Base-by-base conservation (phyloP, 2,113 vertebrate species). In the Bagarius yarrelli region DNA sequence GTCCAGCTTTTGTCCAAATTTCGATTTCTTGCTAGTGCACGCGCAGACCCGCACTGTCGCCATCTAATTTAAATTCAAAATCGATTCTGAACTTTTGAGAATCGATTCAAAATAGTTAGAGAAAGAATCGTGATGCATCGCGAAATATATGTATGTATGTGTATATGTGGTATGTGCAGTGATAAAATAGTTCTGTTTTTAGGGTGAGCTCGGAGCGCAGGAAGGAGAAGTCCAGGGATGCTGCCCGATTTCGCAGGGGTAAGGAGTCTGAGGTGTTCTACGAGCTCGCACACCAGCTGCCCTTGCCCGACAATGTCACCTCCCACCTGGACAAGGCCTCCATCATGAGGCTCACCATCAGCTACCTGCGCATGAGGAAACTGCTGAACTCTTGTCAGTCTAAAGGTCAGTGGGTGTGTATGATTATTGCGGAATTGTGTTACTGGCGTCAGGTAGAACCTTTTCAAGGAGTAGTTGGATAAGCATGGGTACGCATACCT, bases 181-280 rank as follows among this genome's bases (percentile, higher is more conserved):
- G 64, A 1, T 40, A 79, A 57, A 25, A 44, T 56, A 34, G 67
- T 21, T 23, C 16, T 1, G 32, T 55, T n/a, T 19, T 78, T 2
- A 87, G 85, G 85, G 85, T 87, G 85, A 87, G 85, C 81, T 87
- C 85, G 70, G 85, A 87, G 70, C 85, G 85, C 81, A 87, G 85
- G 90, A 99, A 99, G 93, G 97, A 99, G 88, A 99, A 99, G 86
- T 98, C 96, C 1, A 91, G 97, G 92, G 97, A 98, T 88, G 97
- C 97, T 32, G 97, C 97, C 4, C 93, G 97, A 86, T 97, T 95
- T 88, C 92, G 97, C 75, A 88, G 97, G 82, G 96, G 97, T 92
- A 98, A 98, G 91, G 97, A 99, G 87, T 98, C 97, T 0, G 96
- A 98, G 67, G 97, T 98, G 27, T 99, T 98, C 89, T 98, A 96